Evolutionary conservation across 2,888 invertebrate genomes (phyloP), one percentile per base, ranked within the genome.

Genomic region (Ophion slaviceki): DNA sequence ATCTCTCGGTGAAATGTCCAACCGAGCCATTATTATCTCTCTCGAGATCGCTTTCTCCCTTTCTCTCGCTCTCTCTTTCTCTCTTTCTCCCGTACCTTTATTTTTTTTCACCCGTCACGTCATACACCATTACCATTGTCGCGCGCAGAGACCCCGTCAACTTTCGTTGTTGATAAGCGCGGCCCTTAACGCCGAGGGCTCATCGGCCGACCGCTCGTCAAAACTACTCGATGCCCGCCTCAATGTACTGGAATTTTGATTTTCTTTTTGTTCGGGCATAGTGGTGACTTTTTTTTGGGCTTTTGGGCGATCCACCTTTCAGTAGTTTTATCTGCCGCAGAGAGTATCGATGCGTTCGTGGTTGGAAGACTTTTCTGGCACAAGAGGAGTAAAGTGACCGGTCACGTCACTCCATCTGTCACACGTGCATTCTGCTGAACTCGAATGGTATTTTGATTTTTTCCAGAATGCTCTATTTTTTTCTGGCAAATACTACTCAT

Each of bases 1-100:
- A 53, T 76, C 71, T 72, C 53, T 24, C 57, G 77, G 80, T 74
- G 76, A 80, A 83, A 53, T 17, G 53, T 53, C 17, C 17, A 83
- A 66, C 53, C 53, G 53, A 53, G 53, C 11, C 32, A 84, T 62
- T 77, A 68, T 71, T 67, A 67, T 82, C 82, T 80, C 77, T 45
- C 80, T 20, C 24, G 64, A 24, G 47, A 36, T 40, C 53, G 32
- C 78, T 80, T 80, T 67, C 80, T 67, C 66, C 72, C 47, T 66
- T 24, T 64, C 47, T 47, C 62, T 59, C 36, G n/a, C 59, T 61
- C 14, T 53, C 45, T n/a, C 47, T 11, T 17, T 40, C 14, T 53
- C 66, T 47, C 53, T 20, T 70, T 28, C 70, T 28, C 70, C 28
- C 28, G 53, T 66, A 28, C 53, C 47, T 64, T 47, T 71, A 71